Conservation (phyloP, 2,113 vertebrate species). For the Labeo rohita region DNA sequence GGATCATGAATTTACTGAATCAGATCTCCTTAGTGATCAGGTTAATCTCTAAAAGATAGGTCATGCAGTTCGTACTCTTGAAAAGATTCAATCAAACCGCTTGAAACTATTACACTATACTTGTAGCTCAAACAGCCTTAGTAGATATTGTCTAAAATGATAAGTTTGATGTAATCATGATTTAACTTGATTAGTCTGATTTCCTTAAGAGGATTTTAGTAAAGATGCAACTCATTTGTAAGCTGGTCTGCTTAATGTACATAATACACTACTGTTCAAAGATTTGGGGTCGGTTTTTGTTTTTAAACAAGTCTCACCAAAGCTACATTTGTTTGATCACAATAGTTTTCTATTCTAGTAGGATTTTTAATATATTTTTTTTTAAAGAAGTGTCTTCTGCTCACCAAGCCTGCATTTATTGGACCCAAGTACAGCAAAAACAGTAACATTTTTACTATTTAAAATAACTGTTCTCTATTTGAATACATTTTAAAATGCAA, state of each 20-base stretch:
- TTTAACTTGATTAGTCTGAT: not conserved
- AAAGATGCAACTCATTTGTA: not conserved
- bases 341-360: no score
- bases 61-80: not conserved
- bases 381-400: no score
- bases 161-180: not conserved
- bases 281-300: not conserved
- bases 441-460: no score
- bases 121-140: not conserved
- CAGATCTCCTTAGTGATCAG: constrained; percentile 3
- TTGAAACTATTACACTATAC: not conserved
- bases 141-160: not conserved
- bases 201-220: not conserved
- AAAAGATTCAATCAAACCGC: constrained; percentile 3
- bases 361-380: no score
- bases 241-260: not conserved
- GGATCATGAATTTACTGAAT: not conserved
- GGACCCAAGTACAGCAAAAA: no score
- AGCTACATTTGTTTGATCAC: not conserved
- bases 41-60: not conserved
- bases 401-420: no score
- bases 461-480: no score
- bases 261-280: not conserved
- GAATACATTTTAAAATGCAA: no score
- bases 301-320: not conserved